Percentiles rank a stretch among this genome's conserved stretches.
phyloP scores from a whole-genome alignment of 2,888 invertebrate genomes.

The Clostera curtula region DNA sequence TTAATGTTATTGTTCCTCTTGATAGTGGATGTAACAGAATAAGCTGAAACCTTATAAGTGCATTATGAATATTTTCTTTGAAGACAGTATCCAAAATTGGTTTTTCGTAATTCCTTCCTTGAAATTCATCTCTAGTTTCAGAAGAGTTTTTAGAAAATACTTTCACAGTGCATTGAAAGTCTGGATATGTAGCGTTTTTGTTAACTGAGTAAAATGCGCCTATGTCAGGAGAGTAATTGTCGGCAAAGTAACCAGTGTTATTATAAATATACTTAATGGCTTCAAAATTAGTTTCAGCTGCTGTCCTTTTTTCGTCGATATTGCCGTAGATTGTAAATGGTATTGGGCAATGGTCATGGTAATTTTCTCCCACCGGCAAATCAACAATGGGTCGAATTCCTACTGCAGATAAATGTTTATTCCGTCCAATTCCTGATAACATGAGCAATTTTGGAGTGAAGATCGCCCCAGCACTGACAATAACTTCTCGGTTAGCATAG shows the following conservation, averaged over 20 bases:
- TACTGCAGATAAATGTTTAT: constrained; percentile 9
- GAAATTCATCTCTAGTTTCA: constrained; percentile 3
- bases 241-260: constrained; percentile 7
- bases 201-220: constrained; percentile 13
- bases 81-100: constrained; percentile 8
- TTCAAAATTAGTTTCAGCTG: constrained; percentile 5
- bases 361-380: constrained; percentile 49
- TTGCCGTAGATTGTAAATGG: constrained; percentile 9
- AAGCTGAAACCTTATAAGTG: constrained; percentile 10
- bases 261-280: constrained; percentile 8
- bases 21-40: constrained; percentile 17
- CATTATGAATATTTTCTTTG: constrained; percentile 5
- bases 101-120: constrained; percentile 8
- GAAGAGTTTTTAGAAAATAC: constrained; percentile 6
- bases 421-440: neutral
- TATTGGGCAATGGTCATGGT: constrained; percentile 45
- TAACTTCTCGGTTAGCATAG: neutral
- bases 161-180: constrained; percentile 11
- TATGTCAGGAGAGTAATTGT: constrained; percentile 8
- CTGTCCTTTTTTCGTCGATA: constrained; percentile 1
- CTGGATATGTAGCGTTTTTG: constrained; percentile 7
- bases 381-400: constrained; percentile 36
- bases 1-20: constrained; percentile 14
- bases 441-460: neutral
- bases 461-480: neutral